Conservation (phyloP, 2,888 invertebrate species). For the Nephrotoma flavescens region DNA sequence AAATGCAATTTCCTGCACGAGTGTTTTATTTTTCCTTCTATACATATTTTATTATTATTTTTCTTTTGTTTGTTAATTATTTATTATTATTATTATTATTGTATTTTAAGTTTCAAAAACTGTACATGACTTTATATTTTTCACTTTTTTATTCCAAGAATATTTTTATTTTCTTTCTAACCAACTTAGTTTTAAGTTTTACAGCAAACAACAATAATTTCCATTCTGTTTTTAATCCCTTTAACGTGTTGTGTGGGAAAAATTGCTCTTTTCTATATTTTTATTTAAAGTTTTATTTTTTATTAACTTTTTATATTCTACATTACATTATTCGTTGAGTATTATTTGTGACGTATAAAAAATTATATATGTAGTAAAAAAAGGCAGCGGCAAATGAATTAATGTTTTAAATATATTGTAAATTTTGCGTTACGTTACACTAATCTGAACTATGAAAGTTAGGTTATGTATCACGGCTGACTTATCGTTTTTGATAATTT, state of each 20-base stretch:
- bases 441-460: neutral
- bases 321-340: neutral
- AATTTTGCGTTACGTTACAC: neutral
- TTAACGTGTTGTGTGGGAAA: neutral
- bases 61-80: neutral
- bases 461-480: too few species aligned
- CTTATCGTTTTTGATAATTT: too few species aligned
- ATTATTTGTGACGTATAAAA: neutral
- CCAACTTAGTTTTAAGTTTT: neutral
- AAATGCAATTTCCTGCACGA: slow-evolving; percentile 9
- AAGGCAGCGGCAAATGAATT: neutral
- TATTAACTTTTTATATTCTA: neutral
- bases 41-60: neutral
- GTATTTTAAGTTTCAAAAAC: neutral
- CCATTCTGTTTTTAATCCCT: neutral
- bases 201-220: neutral
- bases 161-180: neutral
- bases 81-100: neutral
- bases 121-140: neutral
- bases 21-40: slow-evolving; percentile 2
- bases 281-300: neutral
- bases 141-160: neutral
- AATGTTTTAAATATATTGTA: neutral
- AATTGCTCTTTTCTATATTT: neutral
- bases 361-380: neutral